Base-by-base conservation (phyloP, 2,888 invertebrate species). In the Pherbina coryleti region DNA sequence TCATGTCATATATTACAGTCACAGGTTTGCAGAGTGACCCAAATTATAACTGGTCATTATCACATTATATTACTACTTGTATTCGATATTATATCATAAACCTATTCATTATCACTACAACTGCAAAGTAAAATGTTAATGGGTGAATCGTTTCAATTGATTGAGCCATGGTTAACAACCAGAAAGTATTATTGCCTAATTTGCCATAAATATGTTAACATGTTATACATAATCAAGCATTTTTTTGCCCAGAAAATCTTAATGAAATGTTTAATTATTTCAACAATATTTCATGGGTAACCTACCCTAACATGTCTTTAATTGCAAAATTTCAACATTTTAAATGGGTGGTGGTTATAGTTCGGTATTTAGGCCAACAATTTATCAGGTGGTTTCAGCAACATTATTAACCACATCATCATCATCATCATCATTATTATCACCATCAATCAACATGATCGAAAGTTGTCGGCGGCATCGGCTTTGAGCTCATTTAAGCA, bases 371-470 rank as follows among this genome's bases (percentile, higher is more conserved):
- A 66, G 34, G 64, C 31, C 64, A 66, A 66, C 34, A 31, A 66
- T 34, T 66, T 34, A 66, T 66, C 64, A 66, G 64, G 37, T 66
- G 31, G 64, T 66, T 55, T n/a, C 19, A 55, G 22, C 55, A n/a
- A 9, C 55, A 55, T n/a, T 22, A 55, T 55, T 19, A 55, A 55
- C n/a, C n/a, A 22, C 55, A 55, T 55, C 55, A 55, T 55, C n/a
- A 55, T 55, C 55, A 55, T 19, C 19, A 55, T 55, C 19, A 55
- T 5, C 19, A 11, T 11, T 22, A 49, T 51, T 9, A 19, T n/a
- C 4, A 57, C 11, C 57, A 60, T 60, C 57, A 60, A 60, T 60
- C 69, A 25, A 19, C 66, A 67, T 49, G 22, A 44, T 11, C 51
- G 44, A 19, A n/a, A 25, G 44, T 69, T 22, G 19, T 37, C 67